Conservation (phyloP, 37 sponge, comb jelly and placozoan genomes). For the Axinella damicornis region DNA sequence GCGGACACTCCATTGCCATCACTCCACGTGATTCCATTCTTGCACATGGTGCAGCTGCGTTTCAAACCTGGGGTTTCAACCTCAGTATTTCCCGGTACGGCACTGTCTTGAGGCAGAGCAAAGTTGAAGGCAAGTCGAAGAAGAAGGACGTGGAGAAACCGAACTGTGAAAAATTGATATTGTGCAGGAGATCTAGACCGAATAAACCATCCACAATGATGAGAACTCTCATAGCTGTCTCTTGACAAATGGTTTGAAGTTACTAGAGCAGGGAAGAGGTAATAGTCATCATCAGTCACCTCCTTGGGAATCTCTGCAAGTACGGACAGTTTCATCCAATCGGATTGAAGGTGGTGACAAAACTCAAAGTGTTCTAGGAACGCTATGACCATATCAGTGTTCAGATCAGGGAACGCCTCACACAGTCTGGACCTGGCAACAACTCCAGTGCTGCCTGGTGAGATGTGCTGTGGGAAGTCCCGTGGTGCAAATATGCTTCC, state of each 20-base stretch:
- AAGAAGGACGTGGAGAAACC: too few relatives aligned
- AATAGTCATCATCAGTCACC: not conserved
- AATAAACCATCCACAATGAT: conserved; percentile 27
- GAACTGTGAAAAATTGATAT: too few relatives aligned
- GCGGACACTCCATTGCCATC: too few relatives aligned
- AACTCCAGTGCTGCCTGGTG: conserved; percentile 4
- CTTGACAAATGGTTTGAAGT: not conserved
- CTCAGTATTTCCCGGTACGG: too few relatives aligned
- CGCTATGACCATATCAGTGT: conserved; percentile 2
- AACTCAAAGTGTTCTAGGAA: conserved; percentile 27
- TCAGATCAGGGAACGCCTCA: conserved; percentile 1
- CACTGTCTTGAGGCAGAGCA: too few relatives aligned
- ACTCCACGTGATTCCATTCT: too few relatives aligned
- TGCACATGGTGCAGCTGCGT: too few relatives aligned
- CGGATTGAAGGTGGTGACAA: not conserved
- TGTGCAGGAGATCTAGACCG: too few relatives aligned
- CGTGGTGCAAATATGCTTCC: conserved; percentile 24
- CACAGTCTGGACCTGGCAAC: not conserved
- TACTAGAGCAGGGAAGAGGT: conserved; percentile 30
- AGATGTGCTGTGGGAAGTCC: not conserved
- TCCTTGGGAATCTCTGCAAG: not conserved
- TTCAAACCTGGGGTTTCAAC: too few relatives aligned
- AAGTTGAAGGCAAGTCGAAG: too few relatives aligned
- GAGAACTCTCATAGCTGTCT: not conserved
- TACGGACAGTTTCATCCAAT: not conserved